A percentile compares a stretch with the other conserved stretches of the same genome.
Conservation (phyloP, 2,888 invertebrate genomes). For the Stramonita haemastoma region DNA sequence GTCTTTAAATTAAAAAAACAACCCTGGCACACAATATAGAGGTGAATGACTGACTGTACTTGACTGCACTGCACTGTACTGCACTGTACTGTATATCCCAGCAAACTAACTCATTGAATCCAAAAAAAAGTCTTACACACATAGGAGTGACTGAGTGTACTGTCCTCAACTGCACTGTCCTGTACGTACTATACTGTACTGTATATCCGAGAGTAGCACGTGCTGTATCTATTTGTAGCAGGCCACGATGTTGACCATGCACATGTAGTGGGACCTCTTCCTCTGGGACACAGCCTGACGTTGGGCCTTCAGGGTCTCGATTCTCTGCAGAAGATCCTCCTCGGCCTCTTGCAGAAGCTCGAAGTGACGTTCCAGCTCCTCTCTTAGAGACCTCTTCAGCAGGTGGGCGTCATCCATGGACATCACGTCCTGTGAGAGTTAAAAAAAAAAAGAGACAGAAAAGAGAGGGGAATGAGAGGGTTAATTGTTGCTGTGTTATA, state of each 20-base stretch:
- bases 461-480: not conserved
- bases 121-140: not conserved
- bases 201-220: not conserved
- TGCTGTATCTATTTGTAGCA: conserved; percentile 36
- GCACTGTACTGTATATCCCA: too few species aligned
- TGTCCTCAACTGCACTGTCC: not conserved
- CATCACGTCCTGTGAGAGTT: not conserved
- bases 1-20: too few species aligned
- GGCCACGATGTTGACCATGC: conserved; percentile 48
- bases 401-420: conserved; percentile 22
- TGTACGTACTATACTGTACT: too few species aligned
- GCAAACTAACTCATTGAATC: too few species aligned
- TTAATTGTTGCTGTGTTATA: too few species aligned
- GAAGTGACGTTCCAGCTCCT: conserved; percentile 39
- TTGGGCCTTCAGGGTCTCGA: conserved; percentile 43
- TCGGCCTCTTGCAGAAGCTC: conserved; percentile 44
- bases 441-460: not conserved
- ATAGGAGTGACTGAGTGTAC: not conserved
- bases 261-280: conserved; percentile 49
- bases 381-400: conserved; percentile 33
- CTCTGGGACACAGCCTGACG: conserved; percentile 42
- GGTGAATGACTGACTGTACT: too few species aligned
- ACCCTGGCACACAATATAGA: too few species aligned
- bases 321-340: conserved; percentile 36
- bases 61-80: too few species aligned